A percentile compares a stretch with the other conserved stretches of the same genome.
These are phyloP conservation scores for Melanotaenia pygmaea DNA, from an alignment of 2,797 vertebrate genomes.

Conservation along the genomic window DNA sequence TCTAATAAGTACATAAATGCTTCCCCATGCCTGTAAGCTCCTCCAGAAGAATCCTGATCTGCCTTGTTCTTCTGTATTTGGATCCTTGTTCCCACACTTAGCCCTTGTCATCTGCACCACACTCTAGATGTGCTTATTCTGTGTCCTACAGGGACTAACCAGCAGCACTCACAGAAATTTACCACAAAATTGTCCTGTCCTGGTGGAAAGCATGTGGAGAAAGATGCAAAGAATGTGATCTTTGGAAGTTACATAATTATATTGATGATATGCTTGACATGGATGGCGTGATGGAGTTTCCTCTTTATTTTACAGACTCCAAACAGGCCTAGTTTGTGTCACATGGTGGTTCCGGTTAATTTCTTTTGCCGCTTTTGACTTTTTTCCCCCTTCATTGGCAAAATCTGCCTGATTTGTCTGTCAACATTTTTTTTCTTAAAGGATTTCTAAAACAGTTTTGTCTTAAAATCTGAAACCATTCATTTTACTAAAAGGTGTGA, in stretches of 20 bases:
- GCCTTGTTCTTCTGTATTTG: constrained; percentile 60
- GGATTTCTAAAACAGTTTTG: constrained; percentile 10
- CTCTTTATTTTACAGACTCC: constrained; percentile 57
- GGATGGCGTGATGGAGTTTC: constrained; percentile 43
- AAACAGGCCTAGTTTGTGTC: constrained; percentile 47
- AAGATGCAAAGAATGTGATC: constrained; percentile 46
- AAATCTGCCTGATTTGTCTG: constrained; percentile 30
- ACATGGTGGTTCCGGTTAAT: constrained; percentile 55
- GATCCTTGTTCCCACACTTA: constrained; percentile 77
- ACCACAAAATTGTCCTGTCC: constrained; percentile 36
- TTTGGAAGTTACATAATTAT: constrained; percentile 42
- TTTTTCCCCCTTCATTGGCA: not conserved
- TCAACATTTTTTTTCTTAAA: constrained; percentile 30
- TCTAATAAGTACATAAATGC: constrained; percentile 53
- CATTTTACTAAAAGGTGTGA: not conserved
- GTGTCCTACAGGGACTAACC: constrained; percentile 52
- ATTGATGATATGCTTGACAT: constrained; percentile 58
- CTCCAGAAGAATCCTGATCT: constrained; percentile 71
- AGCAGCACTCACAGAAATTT: constrained; percentile 51
- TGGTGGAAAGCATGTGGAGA: constrained; percentile 38
- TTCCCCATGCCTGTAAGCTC: constrained; percentile 55
- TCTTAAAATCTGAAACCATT: not conserved
- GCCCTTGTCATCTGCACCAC: constrained; percentile 56
- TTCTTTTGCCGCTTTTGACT: constrained; percentile 45
- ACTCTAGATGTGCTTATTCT: constrained; percentile 62